Percentiles rank a stretch among this genome's conserved stretches.
These are phyloP conservation scores for Caenorhabditis japonica DNA, from an alignment of 2,888 invertebrate genomes.

Conservation along the genomic window DNA sequence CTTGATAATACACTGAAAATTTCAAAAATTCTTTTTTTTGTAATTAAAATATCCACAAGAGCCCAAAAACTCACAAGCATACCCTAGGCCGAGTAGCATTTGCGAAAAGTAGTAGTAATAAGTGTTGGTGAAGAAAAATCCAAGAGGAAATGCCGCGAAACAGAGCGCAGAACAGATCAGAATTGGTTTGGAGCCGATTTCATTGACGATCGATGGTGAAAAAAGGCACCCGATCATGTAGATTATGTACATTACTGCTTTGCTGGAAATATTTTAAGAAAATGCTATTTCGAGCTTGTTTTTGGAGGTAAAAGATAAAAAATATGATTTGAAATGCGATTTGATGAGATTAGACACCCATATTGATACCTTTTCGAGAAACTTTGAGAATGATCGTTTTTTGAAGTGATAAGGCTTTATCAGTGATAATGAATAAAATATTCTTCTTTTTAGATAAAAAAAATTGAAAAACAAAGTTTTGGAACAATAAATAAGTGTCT, in stretches of 20 bases:
- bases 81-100: constrained; percentile 57
- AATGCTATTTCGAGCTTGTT: too few relatives aligned
- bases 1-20: constrained; percentile 62
- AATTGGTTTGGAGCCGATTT: constrained; percentile 41
- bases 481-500: too few relatives aligned
- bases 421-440: too few relatives aligned
- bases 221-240: constrained; percentile 56
- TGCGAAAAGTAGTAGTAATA: constrained; percentile 56
- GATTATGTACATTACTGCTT: constrained; percentile 49
- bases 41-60: too few relatives aligned
- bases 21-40: too few relatives aligned
- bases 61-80: constrained; percentile 62
- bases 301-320: too few relatives aligned
- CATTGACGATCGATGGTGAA: constrained; percentile 47
- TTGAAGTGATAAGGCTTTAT: too few relatives aligned
- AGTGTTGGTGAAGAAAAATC: constrained; percentile 58
- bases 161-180: constrained; percentile 37
- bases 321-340: too few relatives aligned
- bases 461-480: constrained; percentile 8
- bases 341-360: neutral
- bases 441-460: too few relatives aligned
- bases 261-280: too few relatives aligned
- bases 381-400: too few relatives aligned
- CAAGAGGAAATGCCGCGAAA: constrained; percentile 47
- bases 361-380: neutral